A percentile compares a stretch with the other conserved stretches of the same genome.
phyloP scores from a whole-genome alignment of 2,888 invertebrate genomes.

The Leptogaster cylindrica region DNA sequence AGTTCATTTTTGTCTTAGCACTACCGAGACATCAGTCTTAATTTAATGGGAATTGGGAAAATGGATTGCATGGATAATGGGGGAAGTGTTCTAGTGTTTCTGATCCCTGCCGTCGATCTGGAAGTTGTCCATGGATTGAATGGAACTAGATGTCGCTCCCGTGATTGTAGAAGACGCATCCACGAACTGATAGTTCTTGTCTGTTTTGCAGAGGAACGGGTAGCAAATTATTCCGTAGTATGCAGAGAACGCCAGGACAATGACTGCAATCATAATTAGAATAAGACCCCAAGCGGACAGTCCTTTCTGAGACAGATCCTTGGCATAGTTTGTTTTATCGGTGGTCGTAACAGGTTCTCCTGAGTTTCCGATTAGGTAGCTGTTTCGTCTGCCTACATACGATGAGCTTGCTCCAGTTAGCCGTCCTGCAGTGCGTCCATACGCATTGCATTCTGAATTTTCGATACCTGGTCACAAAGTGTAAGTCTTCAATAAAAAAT shows the following conservation, averaged over 20 bases:
- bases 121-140: constrained; percentile 60
- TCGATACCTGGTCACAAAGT: constrained; percentile 18
- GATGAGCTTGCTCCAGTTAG: constrained; percentile 5
- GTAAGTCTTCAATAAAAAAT: constrained; percentile 37
- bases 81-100: constrained; percentile 51
- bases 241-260: constrained; percentile 60
- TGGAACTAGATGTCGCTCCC: constrained; percentile 60
- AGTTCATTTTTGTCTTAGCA: too few species aligned
- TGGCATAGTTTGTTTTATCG: neutral
- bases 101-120: constrained; percentile 54
- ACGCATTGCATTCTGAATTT: constrained; percentile 50
- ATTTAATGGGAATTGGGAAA: too few species aligned
- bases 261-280: constrained; percentile 59
- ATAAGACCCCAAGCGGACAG: constrained; percentile 72
- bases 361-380: constrained; percentile 12
- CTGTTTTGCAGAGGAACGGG: constrained; percentile 66
- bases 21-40: too few species aligned
- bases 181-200: constrained; percentile 60
- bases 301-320: constrained; percentile 51
- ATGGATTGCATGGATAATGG: too few species aligned
- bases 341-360: neutral
- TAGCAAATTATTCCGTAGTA: constrained; percentile 73
- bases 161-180: constrained; percentile 60
- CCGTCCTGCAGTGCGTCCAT: constrained; percentile 2
- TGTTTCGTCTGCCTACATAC: constrained; percentile 35